These are phyloP conservation scores for Patagioenas fasciata DNA, from an alignment of 2,113 vertebrate genomes.

Conservation along the genomic window DNA sequence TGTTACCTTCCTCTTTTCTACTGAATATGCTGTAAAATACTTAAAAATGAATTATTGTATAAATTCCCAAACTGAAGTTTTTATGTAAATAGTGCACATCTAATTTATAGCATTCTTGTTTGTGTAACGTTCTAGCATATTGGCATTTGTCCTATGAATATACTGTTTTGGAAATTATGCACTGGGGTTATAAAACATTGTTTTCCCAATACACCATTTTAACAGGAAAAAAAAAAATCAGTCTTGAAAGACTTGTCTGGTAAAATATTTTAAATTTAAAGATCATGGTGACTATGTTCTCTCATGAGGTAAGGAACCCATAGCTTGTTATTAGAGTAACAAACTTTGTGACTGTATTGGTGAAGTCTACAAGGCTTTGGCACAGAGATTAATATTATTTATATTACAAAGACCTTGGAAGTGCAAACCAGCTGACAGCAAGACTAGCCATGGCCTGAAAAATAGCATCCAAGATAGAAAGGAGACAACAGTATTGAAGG, in stretches of 20 bases:
- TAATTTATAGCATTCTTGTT: slow-evolving; percentile 73
- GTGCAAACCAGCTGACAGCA: neutral
- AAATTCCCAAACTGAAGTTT: slow-evolving; percentile 60
- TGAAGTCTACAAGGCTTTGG: neutral
- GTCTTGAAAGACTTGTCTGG: slow-evolving; percentile 34
- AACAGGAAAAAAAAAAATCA: slow-evolving; percentile 4
- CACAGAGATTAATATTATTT: neutral
- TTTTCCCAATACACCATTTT: slow-evolving; percentile 51
- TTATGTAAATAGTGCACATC: slow-evolving; percentile 61
- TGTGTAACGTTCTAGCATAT: slow-evolving; percentile 61
- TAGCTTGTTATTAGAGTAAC: neutral
- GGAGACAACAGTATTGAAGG: neutral
- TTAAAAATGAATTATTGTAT: slow-evolving; percentile 63
- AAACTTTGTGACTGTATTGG: neutral
- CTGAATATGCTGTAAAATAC: slow-evolving; percentile 35
- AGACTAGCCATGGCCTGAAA: neutral
- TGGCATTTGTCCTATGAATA: slow-evolving; percentile 74
- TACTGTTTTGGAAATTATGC: slow-evolving; percentile 69
- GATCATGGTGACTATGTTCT: neutral
- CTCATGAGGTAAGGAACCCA: neutral
- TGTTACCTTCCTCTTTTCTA: slow-evolving; percentile 16
- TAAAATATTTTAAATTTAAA: slow-evolving; percentile 48
- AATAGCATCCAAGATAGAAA: neutral
- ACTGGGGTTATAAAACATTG: slow-evolving; percentile 57
- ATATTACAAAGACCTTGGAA: neutral